A percentile compares a stretch with the other conserved stretches of the same genome.
Evolutionary conservation across 2,888 invertebrate genomes (phyloP).

Genomic region (Agrilus cyanescens): DNA sequence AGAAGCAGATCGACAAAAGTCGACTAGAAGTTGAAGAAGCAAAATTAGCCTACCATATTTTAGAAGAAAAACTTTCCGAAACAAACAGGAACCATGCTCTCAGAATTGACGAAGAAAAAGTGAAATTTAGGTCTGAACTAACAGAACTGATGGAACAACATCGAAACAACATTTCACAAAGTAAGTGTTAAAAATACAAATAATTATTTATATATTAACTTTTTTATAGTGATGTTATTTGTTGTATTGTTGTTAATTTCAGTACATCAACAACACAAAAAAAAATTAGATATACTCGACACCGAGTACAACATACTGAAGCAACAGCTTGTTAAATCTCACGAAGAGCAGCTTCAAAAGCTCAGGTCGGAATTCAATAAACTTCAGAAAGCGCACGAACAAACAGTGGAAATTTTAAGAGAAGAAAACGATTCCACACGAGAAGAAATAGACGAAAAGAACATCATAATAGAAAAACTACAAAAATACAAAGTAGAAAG

Average conservation of each 20-base stretch:
- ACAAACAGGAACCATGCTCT: constrained; percentile 31
- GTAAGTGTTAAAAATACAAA: constrained; percentile 21
- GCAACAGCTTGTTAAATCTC: constrained; percentile 19
- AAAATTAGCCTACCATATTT: constrained; percentile 30
- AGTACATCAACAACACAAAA: constrained; percentile 31
- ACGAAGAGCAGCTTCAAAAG: constrained; percentile 27
- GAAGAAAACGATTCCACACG: constrained; percentile 34
- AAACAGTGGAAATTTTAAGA: constrained; percentile 30
- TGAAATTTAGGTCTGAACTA: constrained; percentile 25
- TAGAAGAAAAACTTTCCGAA: constrained; percentile 36
- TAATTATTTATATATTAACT: background rate
- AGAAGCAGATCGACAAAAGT: constrained; percentile 38
- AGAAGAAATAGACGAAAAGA: constrained; percentile 32
- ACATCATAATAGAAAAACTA: constrained; percentile 21
- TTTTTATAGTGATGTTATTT: background rate
- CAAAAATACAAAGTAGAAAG: constrained; percentile 22
- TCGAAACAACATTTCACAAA: constrained; percentile 23
- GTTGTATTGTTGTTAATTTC: constrained; percentile 15
- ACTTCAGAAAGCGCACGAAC: constrained; percentile 30
- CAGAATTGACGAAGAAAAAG: constrained; percentile 30
- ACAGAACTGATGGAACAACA: constrained; percentile 26
- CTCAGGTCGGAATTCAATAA: constrained; percentile 28
- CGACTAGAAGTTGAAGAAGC: constrained; percentile 36
- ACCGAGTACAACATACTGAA: constrained; percentile 23
- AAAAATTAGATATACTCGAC: constrained; percentile 24